Percentiles rank a stretch among this genome's conserved stretches.
Conservation (phyloP, 2,113 vertebrate species). For the rabbit (Oryctolagus cuniculus) region DNA sequence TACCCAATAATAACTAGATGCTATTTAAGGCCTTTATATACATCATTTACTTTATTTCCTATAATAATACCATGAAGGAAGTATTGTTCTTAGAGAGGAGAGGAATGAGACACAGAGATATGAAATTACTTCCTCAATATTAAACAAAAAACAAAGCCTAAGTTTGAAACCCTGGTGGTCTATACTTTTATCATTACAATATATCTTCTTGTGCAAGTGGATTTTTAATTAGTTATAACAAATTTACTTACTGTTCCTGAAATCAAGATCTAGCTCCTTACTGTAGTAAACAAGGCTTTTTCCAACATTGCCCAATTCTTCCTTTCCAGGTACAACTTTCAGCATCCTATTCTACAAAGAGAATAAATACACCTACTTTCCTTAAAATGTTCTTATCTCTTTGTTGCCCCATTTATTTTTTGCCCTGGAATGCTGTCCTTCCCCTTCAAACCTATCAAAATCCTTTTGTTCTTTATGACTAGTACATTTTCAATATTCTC, state of each 20-base stretch:
- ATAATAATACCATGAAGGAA: background rate
- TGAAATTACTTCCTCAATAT: slow-evolving; percentile 4
- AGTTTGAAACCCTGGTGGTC: background rate
- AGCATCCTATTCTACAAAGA: background rate
- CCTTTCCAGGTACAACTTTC: background rate
- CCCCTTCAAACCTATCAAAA: background rate
- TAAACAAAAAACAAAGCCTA: background rate
- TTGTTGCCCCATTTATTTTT: background rate
- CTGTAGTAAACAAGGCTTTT: background rate
- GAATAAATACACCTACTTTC: background rate
- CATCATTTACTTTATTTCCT: background rate
- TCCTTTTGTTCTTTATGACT: background rate
- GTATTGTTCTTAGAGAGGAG: background rate
- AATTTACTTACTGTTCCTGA: background rate
- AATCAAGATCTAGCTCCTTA: background rate
- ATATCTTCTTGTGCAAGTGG: background rate
- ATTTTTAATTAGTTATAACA: background rate
- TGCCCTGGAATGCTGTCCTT: background rate
- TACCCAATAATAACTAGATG: background rate
- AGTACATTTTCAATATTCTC: background rate
- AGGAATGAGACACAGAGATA: background rate
- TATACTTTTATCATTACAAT: background rate
- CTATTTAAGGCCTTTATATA: background rate
- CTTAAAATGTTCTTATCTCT: background rate
- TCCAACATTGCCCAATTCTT: background rate